These are phyloP conservation scores for Tuta absoluta DNA, from an alignment of 2,888 invertebrate species.

Conservation along the genomic window DNA sequence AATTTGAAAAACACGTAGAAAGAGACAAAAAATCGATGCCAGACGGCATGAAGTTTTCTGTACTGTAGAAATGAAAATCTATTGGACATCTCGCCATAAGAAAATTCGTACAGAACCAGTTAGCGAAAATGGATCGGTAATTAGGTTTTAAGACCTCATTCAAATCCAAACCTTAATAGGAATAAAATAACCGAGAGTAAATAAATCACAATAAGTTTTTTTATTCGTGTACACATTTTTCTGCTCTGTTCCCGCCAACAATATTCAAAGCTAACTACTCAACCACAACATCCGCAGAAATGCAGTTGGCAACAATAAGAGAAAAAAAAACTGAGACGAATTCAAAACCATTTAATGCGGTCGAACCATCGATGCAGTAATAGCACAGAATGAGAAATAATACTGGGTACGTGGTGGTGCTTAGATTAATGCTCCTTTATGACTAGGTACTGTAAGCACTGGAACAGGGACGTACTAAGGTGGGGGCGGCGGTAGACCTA, in stretches of 20 bases:
- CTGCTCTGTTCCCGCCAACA: background rate
- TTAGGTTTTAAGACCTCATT: no score
- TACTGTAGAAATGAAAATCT: no score
- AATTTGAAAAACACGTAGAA: no score
- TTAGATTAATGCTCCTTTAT: constrained; percentile 26
- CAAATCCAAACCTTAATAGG: no score
- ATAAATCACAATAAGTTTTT: no score
- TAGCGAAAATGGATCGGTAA: no score
- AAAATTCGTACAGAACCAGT: no score
- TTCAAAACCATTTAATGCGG: constrained; percentile 33
- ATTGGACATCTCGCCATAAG: no score
- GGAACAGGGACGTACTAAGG: background rate
- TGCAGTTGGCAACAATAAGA: constrained; percentile 1
- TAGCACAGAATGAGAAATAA: constrained; percentile 20
- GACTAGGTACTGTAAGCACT: constrained; percentile 20
- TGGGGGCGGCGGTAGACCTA: background rate
- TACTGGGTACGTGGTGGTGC: constrained; percentile 23
- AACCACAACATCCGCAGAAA: constrained; percentile 23
- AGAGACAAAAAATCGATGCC: no score
- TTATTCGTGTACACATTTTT: no score
- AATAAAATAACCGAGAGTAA: no score
- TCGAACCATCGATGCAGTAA: constrained; percentile 24
- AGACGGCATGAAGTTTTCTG: no score
- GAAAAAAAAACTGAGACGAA: constrained; percentile 30
- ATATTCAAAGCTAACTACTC: background rate